Percentiles rank a stretch among this genome's conserved stretches.
Conservation (phyloP, 2,113 vertebrate genomes). For the Elanus axillaris region DNA sequence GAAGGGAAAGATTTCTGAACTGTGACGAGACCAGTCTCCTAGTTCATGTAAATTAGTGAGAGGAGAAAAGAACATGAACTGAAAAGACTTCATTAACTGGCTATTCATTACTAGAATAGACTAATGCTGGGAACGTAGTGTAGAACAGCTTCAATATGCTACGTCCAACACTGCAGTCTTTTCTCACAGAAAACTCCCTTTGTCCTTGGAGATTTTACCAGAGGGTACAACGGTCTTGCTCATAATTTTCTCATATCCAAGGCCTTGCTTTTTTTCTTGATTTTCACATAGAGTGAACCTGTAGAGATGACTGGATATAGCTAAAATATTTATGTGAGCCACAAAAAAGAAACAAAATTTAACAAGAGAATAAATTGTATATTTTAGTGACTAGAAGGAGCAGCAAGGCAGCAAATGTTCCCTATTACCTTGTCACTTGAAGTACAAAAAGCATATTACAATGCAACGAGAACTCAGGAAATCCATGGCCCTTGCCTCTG, state of each 20-base stretch:
- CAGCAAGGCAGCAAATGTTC: background rate
- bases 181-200: background rate
- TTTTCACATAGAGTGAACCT: background rate
- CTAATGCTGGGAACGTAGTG: background rate
- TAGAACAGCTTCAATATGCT: background rate
- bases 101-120: background rate
- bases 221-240: background rate
- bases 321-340: background rate
- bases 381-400: slow-evolving; percentile 18
- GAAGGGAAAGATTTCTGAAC: background rate
- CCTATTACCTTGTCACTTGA: background rate
- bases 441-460: background rate
- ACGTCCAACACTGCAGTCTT: background rate
- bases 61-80: background rate
- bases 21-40: background rate
- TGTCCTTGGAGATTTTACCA: background rate
- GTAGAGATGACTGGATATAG: background rate
- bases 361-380: background rate
- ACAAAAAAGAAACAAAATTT: background rate
- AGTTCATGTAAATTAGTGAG: background rate
- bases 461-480: background rate
- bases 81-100: background rate
- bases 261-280: background rate
- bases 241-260: background rate
- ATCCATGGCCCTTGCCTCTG: background rate